phyloP scores from a whole-genome alignment of 2,888 invertebrate species.

The Lasioglossum malachurum region DNA sequence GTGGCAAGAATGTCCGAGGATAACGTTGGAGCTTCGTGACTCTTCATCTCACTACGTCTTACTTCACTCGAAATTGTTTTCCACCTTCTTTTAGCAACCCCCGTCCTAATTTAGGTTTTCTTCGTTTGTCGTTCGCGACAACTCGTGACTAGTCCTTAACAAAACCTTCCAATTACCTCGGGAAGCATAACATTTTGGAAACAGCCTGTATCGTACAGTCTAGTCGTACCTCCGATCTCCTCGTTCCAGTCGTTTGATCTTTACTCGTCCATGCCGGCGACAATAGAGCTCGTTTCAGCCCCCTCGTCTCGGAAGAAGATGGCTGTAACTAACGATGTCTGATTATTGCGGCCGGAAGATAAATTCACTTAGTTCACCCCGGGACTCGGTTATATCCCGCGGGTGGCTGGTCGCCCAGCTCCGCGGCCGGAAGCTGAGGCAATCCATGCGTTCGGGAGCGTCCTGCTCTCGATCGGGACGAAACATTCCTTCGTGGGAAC shows the following conservation, averaged over 20 bases:
- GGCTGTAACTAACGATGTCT: slow-evolving; percentile 72
- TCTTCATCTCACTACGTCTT: slow-evolving; percentile 43
- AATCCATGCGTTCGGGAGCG: slow-evolving; percentile 35
- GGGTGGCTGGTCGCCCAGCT: slow-evolving; percentile 4
- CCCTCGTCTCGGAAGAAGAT: slow-evolving; percentile 24
- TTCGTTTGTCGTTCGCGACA: not conserved
- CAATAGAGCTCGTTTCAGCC: slow-evolving; percentile 22
- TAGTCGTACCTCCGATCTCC: not conserved
- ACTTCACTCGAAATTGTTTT: slow-evolving; percentile 5
- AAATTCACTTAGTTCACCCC: slow-evolving; percentile 75
- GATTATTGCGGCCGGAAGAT: slow-evolving; percentile 77
- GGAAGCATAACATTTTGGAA: not conserved
- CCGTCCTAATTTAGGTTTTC: slow-evolving; percentile 11
- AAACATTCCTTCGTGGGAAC: not conserved
- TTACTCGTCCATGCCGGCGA: slow-evolving; percentile 23
- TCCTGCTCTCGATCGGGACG: not conserved
- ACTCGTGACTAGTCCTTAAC: not conserved
- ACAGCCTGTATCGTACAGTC: not conserved
- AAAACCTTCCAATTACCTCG: not conserved
- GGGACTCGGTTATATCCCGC: slow-evolving; percentile 56
- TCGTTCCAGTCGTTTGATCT: slow-evolving; percentile 18
- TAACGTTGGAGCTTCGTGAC: slow-evolving; percentile 41
- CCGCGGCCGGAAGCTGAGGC: slow-evolving; percentile 28
- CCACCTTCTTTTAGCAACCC: not conserved
- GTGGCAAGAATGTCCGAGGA: slow-evolving; percentile 44